Conservation (phyloP, 1,140 invertebrate genomes). For the Heliconius himera region DNA sequence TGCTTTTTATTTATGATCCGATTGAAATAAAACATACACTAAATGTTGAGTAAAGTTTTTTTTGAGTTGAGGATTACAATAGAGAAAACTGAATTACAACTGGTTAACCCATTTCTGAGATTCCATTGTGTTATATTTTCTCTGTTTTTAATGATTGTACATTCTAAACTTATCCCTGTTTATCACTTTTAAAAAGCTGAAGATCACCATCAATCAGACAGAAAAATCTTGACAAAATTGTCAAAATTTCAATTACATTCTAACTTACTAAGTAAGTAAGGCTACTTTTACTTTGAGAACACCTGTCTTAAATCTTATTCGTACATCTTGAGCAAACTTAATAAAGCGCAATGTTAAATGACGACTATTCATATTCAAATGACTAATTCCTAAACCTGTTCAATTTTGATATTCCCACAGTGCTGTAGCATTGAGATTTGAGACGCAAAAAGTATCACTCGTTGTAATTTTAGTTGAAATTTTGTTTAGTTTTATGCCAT, state of each 20-base stretch:
- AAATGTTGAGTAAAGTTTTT: too few relatives aligned
- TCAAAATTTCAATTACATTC: not conserved
- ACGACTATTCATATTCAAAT: constrained; percentile 40
- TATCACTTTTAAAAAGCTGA: too few relatives aligned
- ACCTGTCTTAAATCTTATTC: constrained; percentile 18
- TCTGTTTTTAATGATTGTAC: too few relatives aligned
- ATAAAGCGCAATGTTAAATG: constrained; percentile 32
- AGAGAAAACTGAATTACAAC: too few relatives aligned
- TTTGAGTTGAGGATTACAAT: too few relatives aligned
- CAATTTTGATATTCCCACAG: constrained; percentile 4
- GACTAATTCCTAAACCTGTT: constrained; percentile 30
- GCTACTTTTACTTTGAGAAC: constrained; percentile 1
- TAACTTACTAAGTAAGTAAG: not conserved
- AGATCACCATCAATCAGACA: too few relatives aligned
- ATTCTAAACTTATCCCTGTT: too few relatives aligned
- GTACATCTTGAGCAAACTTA: constrained; percentile 34
- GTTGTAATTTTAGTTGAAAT: not conserved
- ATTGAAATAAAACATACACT: too few relatives aligned
- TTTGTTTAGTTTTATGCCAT: not conserved
- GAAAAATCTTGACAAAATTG: too few relatives aligned
- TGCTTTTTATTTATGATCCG: too few relatives aligned
- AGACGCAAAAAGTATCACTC: not conserved
- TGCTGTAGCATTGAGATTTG: not conserved
- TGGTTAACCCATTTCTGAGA: too few relatives aligned
- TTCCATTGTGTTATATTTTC: too few relatives aligned